Percentiles rank a stretch among this genome's conserved stretches.
Conservation (phyloP, 1,140 invertebrate genomes). For the Pachyrhynchus sulphureomaculatus region DNA sequence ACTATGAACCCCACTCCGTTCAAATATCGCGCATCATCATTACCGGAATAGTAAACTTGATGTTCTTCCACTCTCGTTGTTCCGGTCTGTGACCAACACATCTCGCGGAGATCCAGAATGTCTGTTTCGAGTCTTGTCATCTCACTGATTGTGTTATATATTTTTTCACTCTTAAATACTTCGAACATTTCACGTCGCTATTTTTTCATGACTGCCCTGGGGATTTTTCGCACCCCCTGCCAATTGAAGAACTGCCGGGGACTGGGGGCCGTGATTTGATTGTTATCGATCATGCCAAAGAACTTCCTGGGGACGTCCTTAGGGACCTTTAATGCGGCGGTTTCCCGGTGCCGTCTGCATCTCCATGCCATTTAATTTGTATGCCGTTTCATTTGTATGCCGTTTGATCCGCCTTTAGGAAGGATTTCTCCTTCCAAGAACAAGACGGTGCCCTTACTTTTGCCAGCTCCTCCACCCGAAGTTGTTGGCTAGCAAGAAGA, state of each 20-base stretch:
- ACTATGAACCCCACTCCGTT: constrained; percentile 15
- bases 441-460: constrained; percentile 20
- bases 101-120: constrained; percentile 16
- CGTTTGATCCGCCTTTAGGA: constrained; percentile 22
- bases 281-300: constrained; percentile 5
- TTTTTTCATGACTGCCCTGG: background rate
- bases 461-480: constrained; percentile 16
- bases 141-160: constrained; percentile 3
- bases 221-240: constrained; percentile 17
- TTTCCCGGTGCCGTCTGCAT: constrained; percentile 1
- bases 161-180: constrained; percentile 16
- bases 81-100: constrained; percentile 18
- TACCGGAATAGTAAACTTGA: constrained; percentile 16
- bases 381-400: background rate
- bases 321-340: constrained; percentile 15
- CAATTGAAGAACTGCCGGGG: constrained; percentile 14
- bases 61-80: constrained; percentile 7
- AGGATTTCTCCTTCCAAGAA: constrained; percentile 21
- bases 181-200: constrained; percentile 1
- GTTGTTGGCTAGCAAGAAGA: constrained; percentile 27
- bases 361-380: constrained; percentile 4
- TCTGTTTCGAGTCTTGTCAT: constrained; percentile 26
- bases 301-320: constrained; percentile 8
- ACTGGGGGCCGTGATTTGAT: constrained; percentile 13
- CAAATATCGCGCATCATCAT: constrained; percentile 2